Base-by-base conservation (phyloP, 2,888 invertebrate genomes). In the Macrophya annulata region DNA sequence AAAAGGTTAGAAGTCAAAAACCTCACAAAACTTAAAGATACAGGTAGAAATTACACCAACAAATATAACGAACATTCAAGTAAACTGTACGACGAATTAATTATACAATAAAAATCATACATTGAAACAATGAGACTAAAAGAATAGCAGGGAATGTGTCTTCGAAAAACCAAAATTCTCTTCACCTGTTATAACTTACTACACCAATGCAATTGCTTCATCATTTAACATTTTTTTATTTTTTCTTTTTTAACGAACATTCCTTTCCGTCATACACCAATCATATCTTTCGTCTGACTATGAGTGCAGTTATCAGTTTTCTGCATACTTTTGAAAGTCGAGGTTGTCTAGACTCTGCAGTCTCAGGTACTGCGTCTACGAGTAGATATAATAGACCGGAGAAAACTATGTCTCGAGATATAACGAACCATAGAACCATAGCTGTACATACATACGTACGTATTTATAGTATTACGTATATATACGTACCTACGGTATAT, bases 261-360 rank as follows among this genome's bases (percentile, higher is more conserved):
- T 55, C n/a, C 55, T 55, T 6, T 8, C 8, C 55, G 31, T 31
- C 55, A 1, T 8, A 55, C 6, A 55, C 8, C 55, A 55, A 55
- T 55, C 55, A 55, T 55, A 55, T 55, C 55, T 55, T 55, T 8
- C n/a, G n/a, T n/a, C 2, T 55, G n/a, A 55, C 55, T 1, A 31
- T n/a, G 55, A n/a, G 55, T 55, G 55, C 55, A n/a, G n/a, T 55
- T 55, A 55, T 55, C 55, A 55, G 55, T 55, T 55, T 55, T 55
- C n/a, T 6, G 55, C 55, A n/a, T 55, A 55, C 8, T 55, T n/a
- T n/a, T 0, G n/a, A 6, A n/a, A 17, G 55, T 5, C n/a, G 55
- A 55, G n/a, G n/a, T 8, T n/a, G n/a, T 37, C 71, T 37, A 4
- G n/a, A n/a, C 62, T 62, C 62, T 62, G 12, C 62, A 25, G 25